These are phyloP conservation scores for Rhinatrema bivittatum DNA, from an alignment of 2,797 vertebrate species.

Conservation along the genomic window DNA sequence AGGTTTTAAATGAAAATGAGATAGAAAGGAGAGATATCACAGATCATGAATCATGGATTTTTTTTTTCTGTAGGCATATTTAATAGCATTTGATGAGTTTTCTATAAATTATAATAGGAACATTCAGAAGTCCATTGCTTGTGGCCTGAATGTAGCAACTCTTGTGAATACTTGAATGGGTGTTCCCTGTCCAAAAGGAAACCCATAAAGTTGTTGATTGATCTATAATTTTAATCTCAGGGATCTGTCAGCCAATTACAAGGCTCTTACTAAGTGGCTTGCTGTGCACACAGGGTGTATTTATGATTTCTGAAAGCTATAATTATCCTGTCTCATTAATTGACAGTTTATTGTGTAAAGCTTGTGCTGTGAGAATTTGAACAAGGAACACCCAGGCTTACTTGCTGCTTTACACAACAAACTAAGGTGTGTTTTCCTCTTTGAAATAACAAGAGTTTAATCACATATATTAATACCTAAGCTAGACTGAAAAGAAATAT, in stretches of 20 bases:
- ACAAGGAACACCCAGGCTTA: conserved; percentile 29
- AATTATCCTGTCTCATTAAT: conserved; percentile 65
- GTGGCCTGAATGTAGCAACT: too few species aligned
- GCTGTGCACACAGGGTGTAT: conserved; percentile 41
- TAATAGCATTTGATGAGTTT: too few species aligned
- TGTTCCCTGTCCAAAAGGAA: conserved; percentile 12
- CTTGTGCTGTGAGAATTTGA: conserved; percentile 49
- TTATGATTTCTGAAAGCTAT: conserved; percentile 49
- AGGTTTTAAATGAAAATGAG: too few species aligned
- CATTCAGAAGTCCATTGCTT: too few species aligned
- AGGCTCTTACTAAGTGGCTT: conserved; percentile 58
- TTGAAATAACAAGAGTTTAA: conserved; percentile 44
- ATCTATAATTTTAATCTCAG: conserved; percentile 47
- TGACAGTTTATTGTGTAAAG: conserved; percentile 59
- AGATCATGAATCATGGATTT: too few species aligned
- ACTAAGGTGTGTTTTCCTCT: conserved; percentile 40
- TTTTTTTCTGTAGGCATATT: too few species aligned
- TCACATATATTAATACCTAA: conserved; percentile 30
- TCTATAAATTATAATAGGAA: too few species aligned
- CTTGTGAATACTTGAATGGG: too few species aligned
- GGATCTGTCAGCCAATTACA: conserved; percentile 59
- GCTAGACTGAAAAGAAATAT: conserved; percentile 19
- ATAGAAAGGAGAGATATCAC: too few species aligned
- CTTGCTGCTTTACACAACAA: conserved; percentile 28
- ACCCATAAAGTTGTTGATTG: conserved; percentile 36